Conservation (phyloP, 2,797 vertebrate genomes). For the Buceros bicornis region DNA sequence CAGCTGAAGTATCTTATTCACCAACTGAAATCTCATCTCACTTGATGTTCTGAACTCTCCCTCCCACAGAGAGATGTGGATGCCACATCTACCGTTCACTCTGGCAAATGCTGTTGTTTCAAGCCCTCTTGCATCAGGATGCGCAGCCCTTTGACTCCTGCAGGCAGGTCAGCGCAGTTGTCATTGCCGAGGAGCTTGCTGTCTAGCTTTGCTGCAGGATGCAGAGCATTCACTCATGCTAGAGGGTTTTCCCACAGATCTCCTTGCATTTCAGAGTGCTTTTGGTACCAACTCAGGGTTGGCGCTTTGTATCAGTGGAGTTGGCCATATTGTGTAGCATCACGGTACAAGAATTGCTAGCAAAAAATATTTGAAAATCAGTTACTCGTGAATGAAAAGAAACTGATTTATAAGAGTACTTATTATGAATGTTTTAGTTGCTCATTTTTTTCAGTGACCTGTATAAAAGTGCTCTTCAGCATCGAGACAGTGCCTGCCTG, state of each 20-base stretch:
- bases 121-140: not conserved
- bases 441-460: not conserved
- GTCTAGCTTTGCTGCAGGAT: not conserved
- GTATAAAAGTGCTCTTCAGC: not conserved
- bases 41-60: not conserved
- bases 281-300: not conserved
- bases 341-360: not conserved
- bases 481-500: not conserved
- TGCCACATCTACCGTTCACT: not conserved
- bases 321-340: not conserved
- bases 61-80: not conserved
- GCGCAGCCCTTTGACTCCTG: not conserved
- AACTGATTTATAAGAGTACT: not conserved
- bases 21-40: not conserved
- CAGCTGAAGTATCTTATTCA: conserved; percentile 25
- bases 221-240: not conserved
- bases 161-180: not conserved
- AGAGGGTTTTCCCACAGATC: not conserved
- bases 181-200: not conserved
- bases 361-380: not conserved
- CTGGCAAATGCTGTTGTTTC: not conserved
- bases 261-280: not conserved
- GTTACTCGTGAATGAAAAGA: not conserved
- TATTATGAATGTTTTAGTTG: not conserved
- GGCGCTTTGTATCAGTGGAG: fast-evolving